Percentiles rank a stretch among this genome's conserved stretches.
These are phyloP conservation scores for Zaprionus ghesquierei DNA, from an alignment of 1,140 invertebrate species.

Conservation along the genomic window DNA sequence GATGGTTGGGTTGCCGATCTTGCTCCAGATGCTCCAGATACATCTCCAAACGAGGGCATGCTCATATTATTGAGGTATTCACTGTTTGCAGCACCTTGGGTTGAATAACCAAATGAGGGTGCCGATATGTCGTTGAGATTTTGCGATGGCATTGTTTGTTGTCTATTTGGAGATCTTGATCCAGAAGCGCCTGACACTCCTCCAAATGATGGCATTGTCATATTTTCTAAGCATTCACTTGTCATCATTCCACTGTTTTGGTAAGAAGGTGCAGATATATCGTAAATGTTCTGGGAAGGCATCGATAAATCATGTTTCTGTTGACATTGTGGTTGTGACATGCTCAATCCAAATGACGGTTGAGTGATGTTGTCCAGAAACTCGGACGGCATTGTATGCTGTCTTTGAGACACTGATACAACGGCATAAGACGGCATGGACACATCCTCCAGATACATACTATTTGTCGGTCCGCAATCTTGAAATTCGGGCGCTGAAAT, in stretches of 20 bases:
- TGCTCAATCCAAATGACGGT: background rate
- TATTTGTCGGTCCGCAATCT: background rate
- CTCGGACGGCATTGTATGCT: background rate
- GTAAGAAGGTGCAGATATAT: background rate
- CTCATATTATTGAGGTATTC: slow-evolving; percentile 15
- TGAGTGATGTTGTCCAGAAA: slow-evolving; percentile 3
- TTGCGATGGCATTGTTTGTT: background rate
- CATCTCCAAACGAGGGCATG: slow-evolving; percentile 7
- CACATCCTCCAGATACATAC: background rate
- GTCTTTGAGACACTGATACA: slow-evolving; percentile 1
- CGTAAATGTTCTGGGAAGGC: background rate
- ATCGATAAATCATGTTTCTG: background rate
- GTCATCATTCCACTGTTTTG: background rate
- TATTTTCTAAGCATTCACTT: background rate
- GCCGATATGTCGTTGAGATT: too few relatives aligned
- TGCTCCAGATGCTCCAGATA: background rate
- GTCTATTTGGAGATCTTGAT: background rate
- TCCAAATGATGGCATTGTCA: slow-evolving; percentile 22
- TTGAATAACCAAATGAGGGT: too few relatives aligned
- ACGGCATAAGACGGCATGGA: background rate
- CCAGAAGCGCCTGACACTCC: background rate
- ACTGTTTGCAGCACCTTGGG: too few relatives aligned
- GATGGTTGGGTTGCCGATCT: background rate
- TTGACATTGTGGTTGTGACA: background rate
- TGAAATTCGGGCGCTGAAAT: background rate